Base-by-base conservation (phyloP, 2,113 vertebrate genomes). In the Vicugna pacos region DNA sequence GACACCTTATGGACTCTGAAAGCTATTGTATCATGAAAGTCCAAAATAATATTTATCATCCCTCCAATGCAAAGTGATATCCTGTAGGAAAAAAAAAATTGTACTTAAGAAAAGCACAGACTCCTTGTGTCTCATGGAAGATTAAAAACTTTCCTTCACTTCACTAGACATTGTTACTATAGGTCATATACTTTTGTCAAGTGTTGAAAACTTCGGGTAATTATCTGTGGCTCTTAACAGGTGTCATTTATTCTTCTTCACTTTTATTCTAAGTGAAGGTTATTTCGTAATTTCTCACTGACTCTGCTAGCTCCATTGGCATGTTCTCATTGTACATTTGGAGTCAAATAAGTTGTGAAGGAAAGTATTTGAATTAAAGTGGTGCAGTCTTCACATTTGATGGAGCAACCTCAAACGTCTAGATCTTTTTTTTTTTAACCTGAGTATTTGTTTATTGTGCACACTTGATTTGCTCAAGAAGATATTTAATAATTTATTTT, bases 241-340 rank as follows among this genome's bases (percentile, higher is more conserved):
- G 38, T 84, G 14, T 80, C 48, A 64, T 95, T 97, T 97, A 62
- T 94, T 96, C 93, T 75, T 52, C 88, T 97, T 84, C 20, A 35
- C 38, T 95, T 98, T 96, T 89, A 87, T 46, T 88, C 26, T 94
- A 69, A 83, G 20, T 82, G 69, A 3, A 77, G 15, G 5, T 89
- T 48, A 86, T 88, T 93, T 94, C 22, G 84, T 94, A 50, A 77
- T 95, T 96, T 98, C 72, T 22, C 62, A 22, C 50, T 93, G 92
- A 80, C 20, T 94, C 8, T 52, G 2, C 82, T 10, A 42, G 22
- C 72, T 96, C 32, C 42, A 20, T 5, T 32, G 76, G 8, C 5
- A 94, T 65, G 48, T 89, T 96, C 97, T 65, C 26, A 30, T 73
- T 91, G 0, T 35, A 0, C 86, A 60, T 92, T n/a, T 64, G 38